Evolutionary conservation across 2,113 vertebrate genomes (phyloP), one percentile per base, ranked within the genome.

Genomic region (Grammomys dolichurus): DNA sequence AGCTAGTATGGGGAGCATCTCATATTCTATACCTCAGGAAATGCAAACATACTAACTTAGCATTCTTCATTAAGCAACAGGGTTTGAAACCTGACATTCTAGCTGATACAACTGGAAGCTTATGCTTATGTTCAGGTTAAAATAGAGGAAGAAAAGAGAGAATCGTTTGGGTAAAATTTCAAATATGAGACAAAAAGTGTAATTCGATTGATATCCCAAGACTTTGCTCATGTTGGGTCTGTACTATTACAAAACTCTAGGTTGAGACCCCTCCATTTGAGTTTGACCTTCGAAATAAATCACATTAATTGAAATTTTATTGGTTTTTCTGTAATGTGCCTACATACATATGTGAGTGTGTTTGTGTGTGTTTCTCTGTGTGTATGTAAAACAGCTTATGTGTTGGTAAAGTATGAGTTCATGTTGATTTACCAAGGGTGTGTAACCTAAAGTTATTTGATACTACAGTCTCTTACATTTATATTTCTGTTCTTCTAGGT

Each of bases 251-350:
- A 90, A 94, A 94, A 76, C 8, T 67, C 56, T 28, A 87, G 40
- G 75, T 3, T 73, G 28, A 91, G 17, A 28, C 19, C 67, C 40
- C 22, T 14, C 26, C 65, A 73, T 91, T 93, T 70, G 11, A 70
- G 26, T 36, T 89, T 95, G 58, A 13, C 16, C 77, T 33, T 48
- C 93, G 73, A 96, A 89, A 89, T 95, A 51, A 95, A 54, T 22
- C 63, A 77, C 24, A 87, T 86, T 69, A 93, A 89, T 86, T 33
- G 33, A 69, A 33, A 33, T 31, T 89, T 77, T 24, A 86, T 81
- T 91, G 67, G 2, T 78, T 33, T 72, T 78, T 17, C 4, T 91
- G 13, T 90, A 54, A 75, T 76, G 19, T 33, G 84, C 89, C n/a
- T 54, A 88, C 54, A 60, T 67, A 63, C 17, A 54, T 31, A 63